Base-by-base conservation (phyloP, 53 echinoderm and acorn worm genomes). In the Holothuria scabra region DNA sequence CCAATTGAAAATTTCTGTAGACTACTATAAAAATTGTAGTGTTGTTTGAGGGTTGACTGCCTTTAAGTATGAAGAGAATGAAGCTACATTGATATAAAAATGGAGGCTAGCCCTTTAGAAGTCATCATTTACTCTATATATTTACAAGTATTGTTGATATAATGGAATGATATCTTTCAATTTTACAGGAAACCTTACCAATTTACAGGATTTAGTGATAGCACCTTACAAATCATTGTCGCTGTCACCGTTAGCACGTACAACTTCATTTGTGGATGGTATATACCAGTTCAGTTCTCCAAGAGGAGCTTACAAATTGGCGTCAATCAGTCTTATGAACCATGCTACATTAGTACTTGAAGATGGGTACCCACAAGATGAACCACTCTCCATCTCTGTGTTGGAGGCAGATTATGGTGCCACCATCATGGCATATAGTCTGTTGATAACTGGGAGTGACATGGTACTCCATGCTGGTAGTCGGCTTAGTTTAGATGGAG, bases 261-360 rank as follows among this genome's bases (percentile, higher is more conserved):
- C 92, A 31, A 88, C 95, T 23, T 67, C 90, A 12, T 90, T 75
- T 66, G 88, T 86, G 18, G 95, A 90, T 59, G 95, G 95, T 2
- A 68, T 35, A 57, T 95, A 95, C 76, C 88, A 86, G 20, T 92
- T 59, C 76, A 91, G 84, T 63, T 95, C 95, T 1, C 74, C 85
- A 1, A 88, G 89, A 49, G 95, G 95, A 4, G 92, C 90, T 19
- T 95, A 95, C 87, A 92, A 87, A 60, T 44, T 95, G 14, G 90
- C 95, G 18, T 86, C 90, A 8, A 75, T 95, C 10, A 60, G 84
- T 20, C 56, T 95, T 58, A 88, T 86, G 46, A 86, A 92, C 48
- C 65, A 93, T 67, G 90, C 92, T 13, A 84, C 83, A 49, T 56
- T 95, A 26, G 68, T 86, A 25, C 78, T 91, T 52, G 89, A 89